phyloP scores from a whole-genome alignment of 2,797 vertebrate species.

The Rhinichthys osculus region DNA sequence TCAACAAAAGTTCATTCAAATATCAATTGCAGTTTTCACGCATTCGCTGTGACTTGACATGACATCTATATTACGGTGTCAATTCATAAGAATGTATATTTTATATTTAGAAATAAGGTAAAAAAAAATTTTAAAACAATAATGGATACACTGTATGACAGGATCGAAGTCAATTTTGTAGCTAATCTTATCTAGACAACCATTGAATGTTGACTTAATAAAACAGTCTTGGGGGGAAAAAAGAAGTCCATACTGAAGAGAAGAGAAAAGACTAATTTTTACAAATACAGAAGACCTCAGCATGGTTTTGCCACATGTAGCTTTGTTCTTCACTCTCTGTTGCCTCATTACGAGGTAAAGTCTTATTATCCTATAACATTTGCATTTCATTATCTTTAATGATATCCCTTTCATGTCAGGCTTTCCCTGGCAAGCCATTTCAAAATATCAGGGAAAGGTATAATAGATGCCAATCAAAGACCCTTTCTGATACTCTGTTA shows the following conservation, averaged over 20 bases:
- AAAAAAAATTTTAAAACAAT: background rate
- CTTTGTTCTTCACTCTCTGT: background rate
- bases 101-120: background rate
- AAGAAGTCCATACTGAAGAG: background rate
- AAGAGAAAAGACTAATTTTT: background rate
- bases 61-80: background rate
- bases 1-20: background rate
- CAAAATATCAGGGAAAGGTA: background rate
- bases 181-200: background rate
- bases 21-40: background rate
- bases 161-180: background rate
- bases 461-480: background rate
- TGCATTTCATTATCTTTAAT: background rate
- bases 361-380: conserved; percentile 7
- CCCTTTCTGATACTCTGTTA: background rate
- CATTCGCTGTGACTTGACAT: background rate
- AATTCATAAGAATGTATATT: background rate
- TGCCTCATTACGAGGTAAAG: background rate
- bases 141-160: background rate
- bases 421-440: background rate
- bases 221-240: background rate
- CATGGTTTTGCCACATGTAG: background rate
- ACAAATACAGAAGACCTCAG: background rate
- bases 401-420: background rate
- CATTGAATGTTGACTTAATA: background rate